These are phyloP conservation scores for Bucco capensis DNA, from an alignment of 2,113 vertebrate genomes.

Conservation along the genomic window DNA sequence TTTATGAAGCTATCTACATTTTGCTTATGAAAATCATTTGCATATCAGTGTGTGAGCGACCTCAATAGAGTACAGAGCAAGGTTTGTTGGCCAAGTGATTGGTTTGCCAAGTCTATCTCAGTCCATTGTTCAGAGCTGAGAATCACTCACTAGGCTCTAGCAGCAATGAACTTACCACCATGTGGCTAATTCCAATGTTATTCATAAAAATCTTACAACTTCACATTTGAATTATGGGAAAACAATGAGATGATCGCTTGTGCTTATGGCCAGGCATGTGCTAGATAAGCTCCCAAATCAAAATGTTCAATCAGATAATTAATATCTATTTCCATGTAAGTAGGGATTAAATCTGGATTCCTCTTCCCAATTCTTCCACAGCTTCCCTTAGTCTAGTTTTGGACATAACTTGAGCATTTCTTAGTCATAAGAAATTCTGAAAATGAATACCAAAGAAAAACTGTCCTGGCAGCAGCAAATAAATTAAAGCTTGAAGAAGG, in stretches of 20 bases:
- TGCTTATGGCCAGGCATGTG: background rate
- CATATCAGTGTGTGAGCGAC: background rate
- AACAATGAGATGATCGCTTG: background rate
- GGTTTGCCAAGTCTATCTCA: background rate
- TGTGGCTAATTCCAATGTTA: background rate
- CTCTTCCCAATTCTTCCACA: background rate
- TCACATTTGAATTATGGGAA: background rate
- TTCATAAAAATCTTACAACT: background rate
- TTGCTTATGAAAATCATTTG: background rate
- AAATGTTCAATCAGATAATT: background rate
- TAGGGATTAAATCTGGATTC: background rate
- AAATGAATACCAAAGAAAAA: background rate
- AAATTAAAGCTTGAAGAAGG: background rate
- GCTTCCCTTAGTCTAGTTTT: background rate
- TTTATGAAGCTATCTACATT: background rate
- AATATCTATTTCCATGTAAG: background rate
- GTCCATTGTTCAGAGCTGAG: background rate
- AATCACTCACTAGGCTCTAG: background rate
- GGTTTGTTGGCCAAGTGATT: background rate
- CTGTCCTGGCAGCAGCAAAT: background rate
- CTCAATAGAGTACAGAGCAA: rapidly evolving
- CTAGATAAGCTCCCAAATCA: background rate
- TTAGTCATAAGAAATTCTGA: background rate
- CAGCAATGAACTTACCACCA: background rate
- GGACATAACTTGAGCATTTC: background rate